phyloP scores from a whole-genome alignment of 2,888 invertebrate genomes.

The Xylophagus ater region DNA sequence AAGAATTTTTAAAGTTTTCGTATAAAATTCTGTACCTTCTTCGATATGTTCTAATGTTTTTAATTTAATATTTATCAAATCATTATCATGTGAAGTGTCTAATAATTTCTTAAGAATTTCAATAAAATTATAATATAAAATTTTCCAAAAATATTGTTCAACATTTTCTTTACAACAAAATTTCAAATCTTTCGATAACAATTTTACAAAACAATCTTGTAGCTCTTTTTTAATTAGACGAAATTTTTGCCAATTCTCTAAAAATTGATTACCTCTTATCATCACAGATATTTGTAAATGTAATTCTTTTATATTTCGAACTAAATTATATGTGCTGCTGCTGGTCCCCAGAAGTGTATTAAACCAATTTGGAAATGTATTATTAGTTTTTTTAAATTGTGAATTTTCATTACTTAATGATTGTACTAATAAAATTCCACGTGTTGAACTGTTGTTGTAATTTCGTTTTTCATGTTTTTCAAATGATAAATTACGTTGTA shows the following conservation, averaged over 20 bases:
- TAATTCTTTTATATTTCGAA: too few relatives aligned
- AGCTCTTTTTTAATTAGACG: constrained; percentile 49
- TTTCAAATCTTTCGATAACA: constrained; percentile 68
- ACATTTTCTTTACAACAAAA: constrained; percentile 79
- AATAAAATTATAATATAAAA: constrained; percentile 77
- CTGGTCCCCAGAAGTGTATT: too few relatives aligned
- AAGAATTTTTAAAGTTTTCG: constrained; percentile 60
- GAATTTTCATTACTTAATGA: too few relatives aligned
- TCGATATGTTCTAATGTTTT: constrained; percentile 51
- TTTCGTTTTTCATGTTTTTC: too few relatives aligned
- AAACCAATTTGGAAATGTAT: too few relatives aligned
- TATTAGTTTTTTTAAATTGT: too few relatives aligned
- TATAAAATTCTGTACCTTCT: constrained; percentile 68
- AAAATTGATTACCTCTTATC: too few relatives aligned
- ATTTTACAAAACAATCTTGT: constrained; percentile 53
- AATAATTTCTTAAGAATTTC: constrained; percentile 64
- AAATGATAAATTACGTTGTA: too few relatives aligned
- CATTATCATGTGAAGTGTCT: constrained; percentile 43
- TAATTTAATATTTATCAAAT: constrained; percentile 54
- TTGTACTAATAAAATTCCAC: too few relatives aligned
- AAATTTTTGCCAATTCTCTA: constrained; percentile 57
- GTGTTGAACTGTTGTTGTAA: too few relatives aligned
- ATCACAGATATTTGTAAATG: too few relatives aligned
- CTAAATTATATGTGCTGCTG: too few relatives aligned
- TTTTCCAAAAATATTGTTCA: constrained; percentile 86